These are phyloP conservation scores for Lydus trimaculatus DNA, from an alignment of 2,888 invertebrate genomes.

Conservation along the genomic window DNA sequence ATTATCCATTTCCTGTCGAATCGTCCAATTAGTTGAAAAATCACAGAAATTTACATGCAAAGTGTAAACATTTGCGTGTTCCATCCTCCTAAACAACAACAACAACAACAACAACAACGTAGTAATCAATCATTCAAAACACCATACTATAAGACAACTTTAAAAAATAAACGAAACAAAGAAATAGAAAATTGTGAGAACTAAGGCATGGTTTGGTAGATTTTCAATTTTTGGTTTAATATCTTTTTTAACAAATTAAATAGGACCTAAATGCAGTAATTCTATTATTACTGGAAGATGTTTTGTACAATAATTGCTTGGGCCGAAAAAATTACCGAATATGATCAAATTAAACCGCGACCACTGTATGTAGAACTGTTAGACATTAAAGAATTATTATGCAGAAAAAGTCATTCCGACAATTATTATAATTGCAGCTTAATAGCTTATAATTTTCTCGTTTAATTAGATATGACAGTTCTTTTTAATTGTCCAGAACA, in stretches of 20 bases:
- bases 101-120: constrained; percentile 2
- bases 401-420: too few species aligned
- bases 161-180: background rate
- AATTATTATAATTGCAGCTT: too few species aligned
- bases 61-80: constrained; percentile 6
- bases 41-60: constrained; percentile 9
- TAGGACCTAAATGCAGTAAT: too few species aligned
- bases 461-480: background rate
- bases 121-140: constrained; percentile 7
- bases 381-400: too few species aligned
- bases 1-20: constrained; percentile 8
- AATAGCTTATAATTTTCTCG: background rate
- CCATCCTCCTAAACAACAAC: background rate
- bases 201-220: background rate
- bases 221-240: background rate
- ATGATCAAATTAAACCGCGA: too few species aligned
- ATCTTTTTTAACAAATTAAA: too few species aligned
- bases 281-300: too few species aligned
- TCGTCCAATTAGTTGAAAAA: constrained; percentile 5
- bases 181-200: background rate
- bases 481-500: background rate
- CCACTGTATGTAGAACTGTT: too few species aligned
- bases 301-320: too few species aligned
- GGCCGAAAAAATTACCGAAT: too few species aligned
- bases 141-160: background rate